These are phyloP conservation scores for Chrysopilus asiliformis DNA, from an alignment of 2,888 invertebrate genomes.

Conservation along the genomic window DNA sequence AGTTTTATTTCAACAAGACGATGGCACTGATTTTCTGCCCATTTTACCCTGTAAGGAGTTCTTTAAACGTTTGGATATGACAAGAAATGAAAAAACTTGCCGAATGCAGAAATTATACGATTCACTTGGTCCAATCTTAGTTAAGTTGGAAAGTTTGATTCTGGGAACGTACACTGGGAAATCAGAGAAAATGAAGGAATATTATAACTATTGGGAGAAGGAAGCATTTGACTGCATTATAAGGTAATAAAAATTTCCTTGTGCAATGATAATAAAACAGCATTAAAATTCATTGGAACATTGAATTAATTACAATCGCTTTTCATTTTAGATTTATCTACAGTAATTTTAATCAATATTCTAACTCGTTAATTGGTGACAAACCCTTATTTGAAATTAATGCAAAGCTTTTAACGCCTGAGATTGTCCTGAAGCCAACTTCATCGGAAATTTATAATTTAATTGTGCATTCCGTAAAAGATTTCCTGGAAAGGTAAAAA, in stretches of 20 bases:
- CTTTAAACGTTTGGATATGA: slow-evolving; percentile 55
- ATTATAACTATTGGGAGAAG: slow-evolving; percentile 72
- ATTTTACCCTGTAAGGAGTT: slow-evolving; percentile 36
- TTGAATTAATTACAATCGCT: neutral
- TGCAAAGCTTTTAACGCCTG: slow-evolving; percentile 57
- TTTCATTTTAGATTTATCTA: neutral
- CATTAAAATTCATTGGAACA: neutral
- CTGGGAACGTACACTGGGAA: slow-evolving; percentile 64
- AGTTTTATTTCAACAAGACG: slow-evolving; percentile 4
- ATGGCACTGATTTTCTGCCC: slow-evolving; percentile 9
- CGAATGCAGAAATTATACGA: slow-evolving; percentile 59
- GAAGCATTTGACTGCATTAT: slow-evolving; percentile 57
- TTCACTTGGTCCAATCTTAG: slow-evolving; percentile 65
- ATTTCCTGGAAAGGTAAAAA: slow-evolving; percentile 57
- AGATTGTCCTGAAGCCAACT: slow-evolving; percentile 62
- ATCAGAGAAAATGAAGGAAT: slow-evolving; percentile 57
- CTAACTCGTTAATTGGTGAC: slow-evolving; percentile 41
- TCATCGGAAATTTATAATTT: slow-evolving; percentile 65
- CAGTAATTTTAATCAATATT: slow-evolving; percentile 46
- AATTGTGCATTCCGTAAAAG: slow-evolving; percentile 57
- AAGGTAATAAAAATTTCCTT: slow-evolving; percentile 32
- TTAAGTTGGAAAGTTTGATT: slow-evolving; percentile 75
- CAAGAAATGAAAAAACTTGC: slow-evolving; percentile 53
- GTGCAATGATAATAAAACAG: no score
- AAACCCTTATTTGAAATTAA: slow-evolving; percentile 66